Base-by-base conservation (phyloP, 2,888 invertebrate genomes). In the Drosophila niveifrons region DNA sequence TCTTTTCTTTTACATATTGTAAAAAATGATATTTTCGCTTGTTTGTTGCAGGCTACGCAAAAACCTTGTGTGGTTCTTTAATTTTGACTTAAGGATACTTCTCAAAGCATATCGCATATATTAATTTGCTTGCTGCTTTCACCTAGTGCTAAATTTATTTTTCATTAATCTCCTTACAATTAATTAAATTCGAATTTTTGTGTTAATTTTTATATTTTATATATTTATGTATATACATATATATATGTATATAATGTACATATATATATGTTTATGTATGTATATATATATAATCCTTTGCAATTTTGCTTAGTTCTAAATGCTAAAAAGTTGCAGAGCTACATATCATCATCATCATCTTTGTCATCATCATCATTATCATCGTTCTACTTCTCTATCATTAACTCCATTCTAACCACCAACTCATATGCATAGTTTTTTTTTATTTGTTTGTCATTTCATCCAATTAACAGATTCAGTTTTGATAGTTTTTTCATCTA, bases 121-220 rank as follows among this genome's bases (percentile, higher is more conserved):
- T 76, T 83, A 71, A 72, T 74, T 84, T 77, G 74, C 79, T 56
- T 75, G 66, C 69, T 81, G 75, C 69, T 77, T 75, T 75, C 66
- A 69, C 75, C 78, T 88, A 82, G 72, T 78, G 66, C 88, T 89
- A 85, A 75, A 47, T 72, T 71, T 53, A 59, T 78, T 79, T 67
- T 66, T 67, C 48, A 69, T 85, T 71, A 58, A 55, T 69, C 75
- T 75, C 71, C 91, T 91, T 91, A 91, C 78, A 88, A 90, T 88
- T 91, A 91, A 83, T 91, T 91, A 91, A 91, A 91, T 91, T 91
- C 91, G 91, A 91, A 91, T 90, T 91, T 91, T 89, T 91, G 91
- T 91, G 91, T 90, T 91, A 90, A 90, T 85, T 88, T 90, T 82
- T 72, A 70, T 84, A 68, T 65, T 69, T 75, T 50, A 66, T 66